Base-by-base conservation (phyloP, 92 coral and sea anemone species). In the Parazoanthus darwini region DNA sequence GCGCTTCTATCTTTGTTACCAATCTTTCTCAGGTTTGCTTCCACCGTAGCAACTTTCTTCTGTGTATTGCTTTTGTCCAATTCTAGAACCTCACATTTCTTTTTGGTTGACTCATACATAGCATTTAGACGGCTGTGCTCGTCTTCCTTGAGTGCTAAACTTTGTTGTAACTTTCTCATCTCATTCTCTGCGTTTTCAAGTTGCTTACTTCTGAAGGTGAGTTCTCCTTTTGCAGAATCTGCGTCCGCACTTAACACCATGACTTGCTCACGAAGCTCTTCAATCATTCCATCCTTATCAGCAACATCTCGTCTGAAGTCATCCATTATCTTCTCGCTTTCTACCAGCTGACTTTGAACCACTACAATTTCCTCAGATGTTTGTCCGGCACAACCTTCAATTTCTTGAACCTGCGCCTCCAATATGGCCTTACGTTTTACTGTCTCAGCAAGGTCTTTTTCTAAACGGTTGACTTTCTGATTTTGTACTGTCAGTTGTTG, bases 241-340 rank as follows among this genome's bases (percentile, higher is more conserved):
- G 91, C 90, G 71, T 95, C 98, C 29, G 91, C 91, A 4, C 92
- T 82, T 63, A 95, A 91, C 42, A 94, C 92, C 91, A 94, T 92
- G 71, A 89, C 89, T 74, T 97, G 91, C 29, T 95, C 97, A 13
- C 92, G 92, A 37, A 97, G 88, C 88, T 94, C 95, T 84, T 96
- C 94, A 50, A 97, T 91, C 33, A 94, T 87, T 46, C 95, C 93
- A 78, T 95, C 98, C 75, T 94, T 97, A 37, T 95, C 99, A 10
- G 94, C 92, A 26, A 90, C 89, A 82, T 93, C 96, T 22, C 95
- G 90, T 66, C 95, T 88, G 75, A 91, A 91, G 86, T 95, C 97
- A 66, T 95, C 99, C 88, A 94, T 82, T 46, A 92, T 90, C 90
- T 93, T 92, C 71, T 95, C 98, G 56, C 88, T 94, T 77, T 97